phyloP scores from a whole-genome alignment of 1,140 invertebrate species.

The Drosophila insularis region DNA sequence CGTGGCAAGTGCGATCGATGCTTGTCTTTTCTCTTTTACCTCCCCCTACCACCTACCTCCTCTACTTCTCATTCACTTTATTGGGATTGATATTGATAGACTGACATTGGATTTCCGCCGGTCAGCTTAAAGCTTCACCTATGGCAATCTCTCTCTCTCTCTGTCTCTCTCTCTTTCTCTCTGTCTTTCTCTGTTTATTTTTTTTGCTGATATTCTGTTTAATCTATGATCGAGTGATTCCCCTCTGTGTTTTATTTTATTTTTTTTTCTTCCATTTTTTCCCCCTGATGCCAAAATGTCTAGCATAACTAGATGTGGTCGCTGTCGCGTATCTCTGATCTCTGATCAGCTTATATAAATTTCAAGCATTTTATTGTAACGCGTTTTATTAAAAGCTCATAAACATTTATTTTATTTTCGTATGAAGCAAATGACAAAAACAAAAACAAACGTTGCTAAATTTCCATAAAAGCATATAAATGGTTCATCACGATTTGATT shows the following conservation, averaged over 20 bases:
- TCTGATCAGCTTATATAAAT: slow-evolving; percentile 69
- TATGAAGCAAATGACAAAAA: slow-evolving; percentile 39
- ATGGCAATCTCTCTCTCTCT: slow-evolving; percentile 25
- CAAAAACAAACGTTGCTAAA: slow-evolving; percentile 22
- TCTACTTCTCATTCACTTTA: no score
- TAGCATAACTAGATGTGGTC: slow-evolving; percentile 26
- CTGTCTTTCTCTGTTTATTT: not conserved
- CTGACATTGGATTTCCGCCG: slow-evolving; percentile 75
- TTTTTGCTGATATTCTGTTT: slow-evolving; percentile 1
- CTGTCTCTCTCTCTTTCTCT: not conserved
- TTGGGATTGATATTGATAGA: slow-evolving; percentile 65
- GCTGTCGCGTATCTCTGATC: not conserved
- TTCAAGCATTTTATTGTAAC: slow-evolving; percentile 75
- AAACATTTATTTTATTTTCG: slow-evolving; percentile 81
- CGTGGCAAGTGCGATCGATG: slow-evolving; percentile 71
- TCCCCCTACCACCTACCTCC: no score
- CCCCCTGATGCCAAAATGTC: slow-evolving; percentile 69
- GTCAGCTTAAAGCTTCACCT: slow-evolving; percentile 44
- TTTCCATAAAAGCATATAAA: slow-evolving; percentile 80
- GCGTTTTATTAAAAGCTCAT: slow-evolving; percentile 80
- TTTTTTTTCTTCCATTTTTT: not conserved
- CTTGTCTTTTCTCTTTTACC: slow-evolving; percentile 43
- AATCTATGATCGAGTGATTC: slow-evolving; percentile 25
- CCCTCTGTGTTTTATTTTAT: slow-evolving; percentile 7
- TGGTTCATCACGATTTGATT: slow-evolving; percentile 69